Conservation (phyloP, 2,113 vertebrate genomes). For the Lipotes vexillifer region DNA sequence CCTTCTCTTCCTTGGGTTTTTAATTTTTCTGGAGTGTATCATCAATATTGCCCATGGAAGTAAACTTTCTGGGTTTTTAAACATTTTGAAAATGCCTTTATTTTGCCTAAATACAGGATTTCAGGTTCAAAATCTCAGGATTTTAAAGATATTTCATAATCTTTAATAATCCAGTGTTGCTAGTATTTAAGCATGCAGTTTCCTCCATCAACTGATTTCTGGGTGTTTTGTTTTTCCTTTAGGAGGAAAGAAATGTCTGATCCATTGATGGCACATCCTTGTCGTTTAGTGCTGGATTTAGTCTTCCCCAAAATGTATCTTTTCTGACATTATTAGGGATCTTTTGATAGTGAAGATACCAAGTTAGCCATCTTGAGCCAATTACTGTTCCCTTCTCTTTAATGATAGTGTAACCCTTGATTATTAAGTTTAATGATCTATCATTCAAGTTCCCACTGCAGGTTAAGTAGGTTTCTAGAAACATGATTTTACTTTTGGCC, state of each 20-base stretch:
- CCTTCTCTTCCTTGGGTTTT: neutral
- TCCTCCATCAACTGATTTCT: neutral
- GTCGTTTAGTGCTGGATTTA: neutral
- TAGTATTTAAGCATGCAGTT: neutral
- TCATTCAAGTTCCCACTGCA: neutral
- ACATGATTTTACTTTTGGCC: neutral
- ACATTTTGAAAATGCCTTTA: neutral
- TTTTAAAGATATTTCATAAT: neutral
- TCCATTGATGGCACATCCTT: neutral
- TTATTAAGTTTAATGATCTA: neutral
- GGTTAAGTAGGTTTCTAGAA: neutral
- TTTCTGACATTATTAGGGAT: neutral
- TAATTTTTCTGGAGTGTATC: neutral
- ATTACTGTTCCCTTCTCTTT: neutral
- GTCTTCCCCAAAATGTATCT: neutral
- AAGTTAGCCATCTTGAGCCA: neutral
- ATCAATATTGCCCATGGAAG: neutral
- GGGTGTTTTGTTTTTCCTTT: neutral
- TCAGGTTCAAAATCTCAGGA: neutral
- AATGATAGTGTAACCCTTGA: neutral
- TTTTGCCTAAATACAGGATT: neutral
- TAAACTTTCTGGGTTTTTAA: neutral
- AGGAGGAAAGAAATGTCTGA: neutral
- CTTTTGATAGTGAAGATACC: neutral
- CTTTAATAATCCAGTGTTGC: neutral